These are phyloP conservation scores for Petrocephalus schoutedeni DNA, from an alignment of 2,797 vertebrate genomes.

Conservation along the genomic window DNA sequence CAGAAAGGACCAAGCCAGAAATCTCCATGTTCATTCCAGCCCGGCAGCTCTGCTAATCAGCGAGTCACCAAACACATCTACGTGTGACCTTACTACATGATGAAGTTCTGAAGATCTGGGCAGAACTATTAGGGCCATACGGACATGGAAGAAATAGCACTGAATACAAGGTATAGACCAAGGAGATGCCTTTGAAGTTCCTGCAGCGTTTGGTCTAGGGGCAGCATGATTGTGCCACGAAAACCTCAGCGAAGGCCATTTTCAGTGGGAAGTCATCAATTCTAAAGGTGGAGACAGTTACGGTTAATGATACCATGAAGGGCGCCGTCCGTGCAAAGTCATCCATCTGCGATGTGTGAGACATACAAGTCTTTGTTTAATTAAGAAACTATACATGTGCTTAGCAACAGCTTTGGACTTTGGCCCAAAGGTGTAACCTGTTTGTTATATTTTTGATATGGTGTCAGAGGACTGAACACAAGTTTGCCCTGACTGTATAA, in stretches of 20 bases:
- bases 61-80: not conserved
- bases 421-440: not conserved
- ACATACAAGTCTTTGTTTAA: not conserved
- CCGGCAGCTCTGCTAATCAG: not conserved
- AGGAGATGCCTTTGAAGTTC: not conserved
- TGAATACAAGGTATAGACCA: not conserved
- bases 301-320: not conserved
- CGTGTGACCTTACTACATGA: not conserved
- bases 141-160: not conserved
- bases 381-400: not conserved
- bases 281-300: not conserved
- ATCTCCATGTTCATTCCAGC: not conserved
- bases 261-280: not conserved
- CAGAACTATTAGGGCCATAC: not conserved
- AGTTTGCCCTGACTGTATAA: not conserved
- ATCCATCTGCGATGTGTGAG: not conserved
- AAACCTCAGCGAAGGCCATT: not conserved
- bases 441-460: not conserved
- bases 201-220: not conserved
- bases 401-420: not conserved
- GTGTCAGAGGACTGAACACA: not conserved
- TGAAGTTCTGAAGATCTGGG: not conserved
- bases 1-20: not conserved
- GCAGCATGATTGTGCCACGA: not conserved
- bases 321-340: not conserved